A percentile compares a stretch with the other conserved stretches of the same genome.
phyloP scores from a whole-genome alignment of 35 echinoderm and acorn worm genomes.

The Hemicentrotus pulcherrimus region DNA sequence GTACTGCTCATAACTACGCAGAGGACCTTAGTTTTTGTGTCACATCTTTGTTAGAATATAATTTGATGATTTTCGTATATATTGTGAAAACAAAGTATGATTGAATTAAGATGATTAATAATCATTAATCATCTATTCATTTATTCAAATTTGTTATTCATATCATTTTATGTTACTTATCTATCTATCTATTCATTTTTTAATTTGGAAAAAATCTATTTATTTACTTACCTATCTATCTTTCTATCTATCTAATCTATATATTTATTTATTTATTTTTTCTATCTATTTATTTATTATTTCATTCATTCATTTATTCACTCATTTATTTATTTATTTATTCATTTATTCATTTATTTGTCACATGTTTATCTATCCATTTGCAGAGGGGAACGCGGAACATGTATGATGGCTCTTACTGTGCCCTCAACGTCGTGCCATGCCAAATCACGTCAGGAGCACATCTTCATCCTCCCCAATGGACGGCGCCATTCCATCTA shows the following conservation, averaged over 20 bases:
- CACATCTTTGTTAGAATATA: too few relatives aligned
- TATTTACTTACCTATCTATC: neutral
- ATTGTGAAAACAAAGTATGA: neutral
- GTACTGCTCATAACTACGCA: too few relatives aligned
- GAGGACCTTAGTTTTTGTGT: too few relatives aligned
- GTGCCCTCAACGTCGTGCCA: neutral
- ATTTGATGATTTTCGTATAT: too few relatives aligned
- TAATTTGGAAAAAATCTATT: too few relatives aligned
- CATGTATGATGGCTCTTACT: neutral
- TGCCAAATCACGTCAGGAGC: constrained; percentile 13
- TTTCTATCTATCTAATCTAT: neutral
- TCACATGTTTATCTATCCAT: too few relatives aligned
- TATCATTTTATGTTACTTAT: neutral
- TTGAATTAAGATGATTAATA: too few relatives aligned
- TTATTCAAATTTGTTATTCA: neutral
- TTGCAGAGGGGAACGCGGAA: neutral
- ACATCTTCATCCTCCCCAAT: neutral
- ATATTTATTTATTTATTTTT: neutral
- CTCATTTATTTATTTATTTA: neutral
- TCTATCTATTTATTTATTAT: neutral
- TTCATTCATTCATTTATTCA: neutral
- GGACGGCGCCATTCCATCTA: neutral
- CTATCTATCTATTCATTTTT: too few relatives aligned
- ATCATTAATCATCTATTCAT: neutral
- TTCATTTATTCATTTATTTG: too few relatives aligned